Evolutionary conservation across 2,113 vertebrate genomes (phyloP).

Genomic region (Capreolus pygargus): DNA sequence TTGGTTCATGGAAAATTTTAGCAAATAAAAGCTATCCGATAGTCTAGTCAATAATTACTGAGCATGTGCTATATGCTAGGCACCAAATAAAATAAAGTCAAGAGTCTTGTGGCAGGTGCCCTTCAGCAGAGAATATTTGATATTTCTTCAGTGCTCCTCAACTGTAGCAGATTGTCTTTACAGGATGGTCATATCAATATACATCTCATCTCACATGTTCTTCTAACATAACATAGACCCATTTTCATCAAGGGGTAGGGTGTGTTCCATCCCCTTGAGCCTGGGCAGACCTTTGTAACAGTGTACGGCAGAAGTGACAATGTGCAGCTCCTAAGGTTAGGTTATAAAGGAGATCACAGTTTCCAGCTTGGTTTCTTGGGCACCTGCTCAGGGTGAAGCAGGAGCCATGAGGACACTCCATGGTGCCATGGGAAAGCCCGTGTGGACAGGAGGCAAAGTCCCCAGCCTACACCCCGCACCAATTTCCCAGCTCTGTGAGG

Average conservation of each 20-base stretch:
- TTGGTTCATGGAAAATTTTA: background rate
- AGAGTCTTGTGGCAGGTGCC: background rate
- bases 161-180: background rate
- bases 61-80: background rate
- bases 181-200: background rate
- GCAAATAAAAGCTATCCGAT: background rate
- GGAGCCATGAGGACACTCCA: background rate
- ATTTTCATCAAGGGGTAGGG: background rate
- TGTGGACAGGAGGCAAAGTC: background rate
- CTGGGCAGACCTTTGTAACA: background rate
- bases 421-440: background rate
- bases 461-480: background rate
- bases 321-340: background rate
- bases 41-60: background rate
- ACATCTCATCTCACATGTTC: background rate
- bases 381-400: background rate
- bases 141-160: background rate
- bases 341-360: background rate
- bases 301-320: background rate
- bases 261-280: background rate
- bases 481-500: background rate
- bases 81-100: background rate
- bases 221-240: background rate
- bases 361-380: background rate
- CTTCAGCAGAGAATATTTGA: background rate